Percentiles rank a stretch among this genome's conserved stretches.
phyloP scores from a whole-genome alignment of 2,888 invertebrate genomes.

The Dorcus hopei region DNA sequence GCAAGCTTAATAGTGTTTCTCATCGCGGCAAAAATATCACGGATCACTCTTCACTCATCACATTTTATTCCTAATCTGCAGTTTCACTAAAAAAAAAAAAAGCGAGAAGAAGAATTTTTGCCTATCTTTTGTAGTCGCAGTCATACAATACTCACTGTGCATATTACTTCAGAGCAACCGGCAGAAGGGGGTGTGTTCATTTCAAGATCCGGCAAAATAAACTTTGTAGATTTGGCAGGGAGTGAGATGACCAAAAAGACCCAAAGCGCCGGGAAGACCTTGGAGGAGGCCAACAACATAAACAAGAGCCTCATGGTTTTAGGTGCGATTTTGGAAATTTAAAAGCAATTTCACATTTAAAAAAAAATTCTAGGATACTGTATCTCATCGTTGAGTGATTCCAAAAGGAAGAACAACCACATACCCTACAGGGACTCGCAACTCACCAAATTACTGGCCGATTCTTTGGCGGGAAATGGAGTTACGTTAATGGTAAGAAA shows the following conservation, averaged over 20 bases:
- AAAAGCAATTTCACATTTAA: no score
- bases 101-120: not conserved
- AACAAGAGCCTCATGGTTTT: slow-evolving; percentile 93
- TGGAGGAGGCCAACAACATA: slow-evolving; percentile 94
- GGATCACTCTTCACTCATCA: not conserved
- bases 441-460: slow-evolving; percentile 87
- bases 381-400: slow-evolving; percentile 86
- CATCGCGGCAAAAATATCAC: slow-evolving; percentile 1
- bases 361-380: slow-evolving; percentile 73
- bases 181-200: slow-evolving; percentile 80
- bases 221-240: slow-evolving; percentile 95
- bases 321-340: slow-evolving; percentile 38
- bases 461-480: slow-evolving; percentile 90
- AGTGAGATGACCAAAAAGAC: slow-evolving; percentile 95
- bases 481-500: slow-evolving; percentile 84
- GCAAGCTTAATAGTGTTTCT: slow-evolving; percentile 24
- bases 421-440: slow-evolving; percentile 95
- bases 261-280: slow-evolving; percentile 78
- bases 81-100: not conserved
- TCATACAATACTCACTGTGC: slow-evolving; percentile 87
- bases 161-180: slow-evolving; percentile 82
- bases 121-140: slow-evolving; percentile 59
- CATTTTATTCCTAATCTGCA: not conserved
- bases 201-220: slow-evolving; percentile 89
- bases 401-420: slow-evolving; percentile 74